These are phyloP conservation scores for Papilio dardanus DNA, from an alignment of 1,140 invertebrate genomes.

Conservation along the genomic window DNA sequence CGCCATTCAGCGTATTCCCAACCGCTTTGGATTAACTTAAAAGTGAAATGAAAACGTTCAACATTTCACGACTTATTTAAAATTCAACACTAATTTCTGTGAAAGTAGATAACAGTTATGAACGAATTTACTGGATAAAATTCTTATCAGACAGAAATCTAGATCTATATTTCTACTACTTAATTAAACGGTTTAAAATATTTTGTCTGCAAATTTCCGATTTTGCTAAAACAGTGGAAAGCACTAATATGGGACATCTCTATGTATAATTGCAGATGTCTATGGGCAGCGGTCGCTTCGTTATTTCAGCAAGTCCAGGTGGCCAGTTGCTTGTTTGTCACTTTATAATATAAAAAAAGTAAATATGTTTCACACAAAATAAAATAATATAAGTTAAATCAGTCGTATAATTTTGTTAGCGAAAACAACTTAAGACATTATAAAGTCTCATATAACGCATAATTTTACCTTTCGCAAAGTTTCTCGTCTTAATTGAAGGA, in stretches of 20 bases:
- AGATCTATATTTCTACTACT: background rate
- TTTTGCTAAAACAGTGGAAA: no score
- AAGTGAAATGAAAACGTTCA: background rate
- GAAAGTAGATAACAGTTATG: background rate
- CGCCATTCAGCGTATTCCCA: slow-evolving; percentile 7
- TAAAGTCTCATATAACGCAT: background rate
- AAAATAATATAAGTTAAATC: background rate
- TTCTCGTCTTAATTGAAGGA: background rate
- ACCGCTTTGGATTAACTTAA: slow-evolving; percentile 10
- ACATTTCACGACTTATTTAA: slow-evolving; percentile 7
- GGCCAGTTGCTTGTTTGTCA: no score
- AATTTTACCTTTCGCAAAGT: slow-evolving; percentile 7
- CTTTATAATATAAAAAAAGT: no score
- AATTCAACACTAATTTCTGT: background rate
- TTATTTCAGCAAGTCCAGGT: no score
- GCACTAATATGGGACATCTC: no score
- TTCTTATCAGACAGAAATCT: no score
- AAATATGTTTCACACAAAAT: background rate
- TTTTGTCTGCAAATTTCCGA: no score
- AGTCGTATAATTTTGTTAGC: background rate
- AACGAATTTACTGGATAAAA: background rate
- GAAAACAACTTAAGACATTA: slow-evolving; percentile 3
- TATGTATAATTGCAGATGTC: no score
- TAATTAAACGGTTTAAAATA: no score
- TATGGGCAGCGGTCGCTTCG: no score